Evolutionary conservation across 1,140 invertebrate species (phyloP), one percentile per base, ranked within the genome.

Genomic region (Marisa cornuarietis): DNA sequence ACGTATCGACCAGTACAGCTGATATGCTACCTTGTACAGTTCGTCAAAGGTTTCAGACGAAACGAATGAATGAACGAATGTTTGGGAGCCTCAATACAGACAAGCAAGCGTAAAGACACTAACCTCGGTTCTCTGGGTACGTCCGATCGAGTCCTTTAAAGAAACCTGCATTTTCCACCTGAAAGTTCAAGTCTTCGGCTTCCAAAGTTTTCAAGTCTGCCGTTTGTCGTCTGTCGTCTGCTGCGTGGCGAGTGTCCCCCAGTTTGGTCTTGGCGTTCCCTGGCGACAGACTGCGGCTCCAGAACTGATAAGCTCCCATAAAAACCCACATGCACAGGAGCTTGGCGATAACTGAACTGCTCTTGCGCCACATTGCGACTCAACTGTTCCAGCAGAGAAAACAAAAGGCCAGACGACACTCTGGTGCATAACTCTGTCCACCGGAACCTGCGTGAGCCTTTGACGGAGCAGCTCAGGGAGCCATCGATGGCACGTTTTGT

Each of bases 241-340:
- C 22, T 24, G 22, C 22, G 13, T 68, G 65, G 26, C n/a, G n/a
- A 68, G 1, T n/a, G 65, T 68, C 65, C 0, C 14, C 65, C 2
- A 24, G 65, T 31, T 31, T 13, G 11, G 65, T 24, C 11, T 9
- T 31, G n/a, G 26, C 22, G 65, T 4, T 68, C n/a, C 26, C 22
- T 68, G 65, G 65, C 65, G 65, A 58, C 54, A 58, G 16, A 9
- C 54, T 22, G 6, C 65, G 65, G 11, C 65, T n/a, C 65, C 65
- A 68, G 26, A 68, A 68, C 65, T 68, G 65, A n/a, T 68, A 68
- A n/a, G 65, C 65, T 68, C 65, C 65, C 26, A 68, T n/a, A 11
- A 68, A 68, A 6, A 68, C 65, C 65, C 65, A 68, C 26, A 68
- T n/a, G 26, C 65, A 68, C 26, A 68, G n/a, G 10, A 68, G 65